phyloP scores from a whole-genome alignment of 2,888 invertebrate genomes.

The Apamea anceps region DNA sequence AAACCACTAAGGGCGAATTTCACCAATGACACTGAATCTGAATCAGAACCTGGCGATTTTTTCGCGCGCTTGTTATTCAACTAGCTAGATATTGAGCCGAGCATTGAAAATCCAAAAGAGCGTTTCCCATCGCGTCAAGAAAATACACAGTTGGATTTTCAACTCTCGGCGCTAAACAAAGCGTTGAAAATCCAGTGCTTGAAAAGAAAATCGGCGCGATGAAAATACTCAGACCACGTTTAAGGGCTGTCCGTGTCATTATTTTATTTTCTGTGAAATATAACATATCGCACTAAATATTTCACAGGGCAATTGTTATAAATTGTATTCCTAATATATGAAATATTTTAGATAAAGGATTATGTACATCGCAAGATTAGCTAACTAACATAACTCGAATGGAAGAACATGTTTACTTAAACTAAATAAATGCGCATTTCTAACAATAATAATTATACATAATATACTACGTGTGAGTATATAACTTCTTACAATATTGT shows the following conservation, averaged over 20 bases:
- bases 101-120: background rate
- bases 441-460: conserved; percentile 49
- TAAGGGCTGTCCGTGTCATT: background rate
- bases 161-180: no score
- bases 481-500: conserved; percentile 55
- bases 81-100: background rate
- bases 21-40: background rate
- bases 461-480: conserved; percentile 62
- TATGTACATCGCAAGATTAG: conserved; percentile 70
- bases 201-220: background rate
- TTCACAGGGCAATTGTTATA: background rate
- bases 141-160: no score
- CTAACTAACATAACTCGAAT: conserved; percentile 70
- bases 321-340: conserved; percentile 9
- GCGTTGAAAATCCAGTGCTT: background rate
- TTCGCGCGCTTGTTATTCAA: background rate
- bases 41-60: background rate
- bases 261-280: background rate
- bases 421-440: conserved; percentile 74
- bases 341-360: conserved; percentile 58
- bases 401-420: conserved; percentile 81
- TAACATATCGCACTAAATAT: background rate
- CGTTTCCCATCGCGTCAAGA: no score
- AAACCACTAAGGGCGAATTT: background rate
- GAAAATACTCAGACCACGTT: background rate